Conservation (phyloP, 2,113 vertebrate genomes). For the Alethe castanea region DNA sequence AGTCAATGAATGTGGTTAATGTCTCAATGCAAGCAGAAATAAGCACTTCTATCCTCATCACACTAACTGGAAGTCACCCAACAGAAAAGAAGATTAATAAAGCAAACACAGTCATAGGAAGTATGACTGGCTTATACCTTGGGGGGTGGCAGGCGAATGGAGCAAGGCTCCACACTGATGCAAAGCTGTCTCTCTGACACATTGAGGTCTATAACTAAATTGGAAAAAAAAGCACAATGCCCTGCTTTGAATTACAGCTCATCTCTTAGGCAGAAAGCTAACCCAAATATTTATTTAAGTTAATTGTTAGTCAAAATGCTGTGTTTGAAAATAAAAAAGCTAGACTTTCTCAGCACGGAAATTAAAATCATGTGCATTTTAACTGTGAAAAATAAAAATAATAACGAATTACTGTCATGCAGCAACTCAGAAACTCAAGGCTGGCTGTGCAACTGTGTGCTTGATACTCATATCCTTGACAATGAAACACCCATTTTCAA, state of each 20-base stretch:
- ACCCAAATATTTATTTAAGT: neutral
- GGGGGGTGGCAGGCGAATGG: constrained; percentile 76
- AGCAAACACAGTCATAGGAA: neutral
- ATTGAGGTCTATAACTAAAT: constrained; percentile 81
- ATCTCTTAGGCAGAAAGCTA: neutral
- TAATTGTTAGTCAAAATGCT: neutral
- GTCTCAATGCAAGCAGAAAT: neutral
- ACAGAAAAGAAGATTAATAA: neutral
- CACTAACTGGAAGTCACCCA: neutral
- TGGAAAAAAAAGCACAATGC: neutral
- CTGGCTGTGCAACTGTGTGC: neutral
- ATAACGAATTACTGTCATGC: neutral
- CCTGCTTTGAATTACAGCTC: neutral
- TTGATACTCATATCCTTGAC: neutral
- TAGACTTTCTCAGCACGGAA: neutral
- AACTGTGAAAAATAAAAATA: neutral
- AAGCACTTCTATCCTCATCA: neutral
- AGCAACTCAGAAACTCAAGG: neutral
- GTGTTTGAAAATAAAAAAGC: neutral
- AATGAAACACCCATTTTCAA: neutral
- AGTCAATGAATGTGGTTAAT: neutral
- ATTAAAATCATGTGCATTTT: neutral
- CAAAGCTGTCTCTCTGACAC: constrained; percentile 82
- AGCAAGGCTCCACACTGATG: constrained; percentile 77
- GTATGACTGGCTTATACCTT: constrained; percentile 66